Evolutionary conservation across 2,797 vertebrate genomes (phyloP).

Genomic region (Leptatherina wallacei): DNA sequence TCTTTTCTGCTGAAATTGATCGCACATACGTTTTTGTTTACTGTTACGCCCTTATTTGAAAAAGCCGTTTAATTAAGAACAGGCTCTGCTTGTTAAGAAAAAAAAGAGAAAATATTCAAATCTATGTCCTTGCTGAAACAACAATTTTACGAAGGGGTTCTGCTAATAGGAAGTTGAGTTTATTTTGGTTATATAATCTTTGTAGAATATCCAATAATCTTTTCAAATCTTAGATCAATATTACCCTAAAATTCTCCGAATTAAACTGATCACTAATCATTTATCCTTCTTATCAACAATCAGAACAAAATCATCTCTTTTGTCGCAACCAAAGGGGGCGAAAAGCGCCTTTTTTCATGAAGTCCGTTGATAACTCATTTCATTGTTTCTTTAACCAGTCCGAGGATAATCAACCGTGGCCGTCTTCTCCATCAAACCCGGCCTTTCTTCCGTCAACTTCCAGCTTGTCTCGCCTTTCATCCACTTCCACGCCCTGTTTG

Average conservation of each 20-base stretch:
- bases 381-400: conserved; percentile 58
- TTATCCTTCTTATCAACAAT: too few species aligned
- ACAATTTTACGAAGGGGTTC: too few species aligned
- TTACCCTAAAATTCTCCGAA: neutral
- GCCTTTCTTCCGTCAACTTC: conserved; percentile 68
- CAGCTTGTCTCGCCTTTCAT: conserved; percentile 80
- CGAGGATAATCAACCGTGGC: conserved; percentile 75
- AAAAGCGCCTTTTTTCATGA: conserved; percentile 26
- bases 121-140: too few species aligned
- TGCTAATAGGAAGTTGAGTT: too few species aligned
- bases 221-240: neutral
- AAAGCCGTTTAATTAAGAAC: too few species aligned
- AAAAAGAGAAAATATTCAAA: too few species aligned
- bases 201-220: neutral
- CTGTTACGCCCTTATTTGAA: neutral
- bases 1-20: neutral
- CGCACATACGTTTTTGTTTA: neutral
- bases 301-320: conserved; percentile 14
- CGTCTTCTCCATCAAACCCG: conserved; percentile 68
- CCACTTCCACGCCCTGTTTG: conserved; percentile 85
- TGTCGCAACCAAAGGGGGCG: conserved; percentile 34
- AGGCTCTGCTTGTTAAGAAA: neutral
- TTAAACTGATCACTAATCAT: neutral
- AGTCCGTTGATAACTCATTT: conserved; percentile 51
- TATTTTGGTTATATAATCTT: too few species aligned